Evolutionary conservation across 2,888 invertebrate species (phyloP), one percentile per base, ranked within the genome.

Genomic region (Apamea sordens): DNA sequence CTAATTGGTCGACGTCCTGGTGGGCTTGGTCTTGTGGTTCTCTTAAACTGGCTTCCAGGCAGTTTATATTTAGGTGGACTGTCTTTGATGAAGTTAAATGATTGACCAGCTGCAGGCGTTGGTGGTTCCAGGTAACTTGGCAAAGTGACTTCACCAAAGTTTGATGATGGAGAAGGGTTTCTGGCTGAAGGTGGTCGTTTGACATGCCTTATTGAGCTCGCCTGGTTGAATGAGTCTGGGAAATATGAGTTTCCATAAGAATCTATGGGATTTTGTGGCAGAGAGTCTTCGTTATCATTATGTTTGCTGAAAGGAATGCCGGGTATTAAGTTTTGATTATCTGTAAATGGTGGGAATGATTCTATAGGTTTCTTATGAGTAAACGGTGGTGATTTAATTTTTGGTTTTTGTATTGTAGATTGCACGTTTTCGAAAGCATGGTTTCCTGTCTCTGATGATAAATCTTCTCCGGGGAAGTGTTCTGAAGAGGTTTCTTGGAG

Each of bases 381-480:
- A 83, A 95, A 96, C 2, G 94, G 93, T 36, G 94, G 93, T n/a
- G 89, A 88, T 91, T 96, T 96, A 70, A 94, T 81, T 73, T 91
- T 94, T 3, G 96, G 96, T 88, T 95, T 92, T 82, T 95, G 94
- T 18, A 95, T 88, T 32, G 92, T 93, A 2, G 96, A 94, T 79
- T 96, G 97, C 0, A 96, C 94, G n/a, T 94, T 92, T 93, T 97
- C 97, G 69, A 96, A 97, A 2, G 96, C 96, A 78, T 95, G 94
- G 81, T 95, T 96, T 32, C 95, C 96, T 41, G 95, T 95, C 79
- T 97, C 97, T 64, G 96, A 92, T 6, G 96, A 95, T 10, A 97
- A 92, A 72, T 97, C 97, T 85, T 97, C 97, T 5, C 97, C 97
- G 0, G 97, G 97, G 80, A 97, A 97, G 24, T 93, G 94, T 91